A percentile compares a stretch with the other conserved stretches of the same genome.
phyloP scores from a whole-genome alignment of 1,140 invertebrate species.

The Doryteuthis pealeii region DNA sequence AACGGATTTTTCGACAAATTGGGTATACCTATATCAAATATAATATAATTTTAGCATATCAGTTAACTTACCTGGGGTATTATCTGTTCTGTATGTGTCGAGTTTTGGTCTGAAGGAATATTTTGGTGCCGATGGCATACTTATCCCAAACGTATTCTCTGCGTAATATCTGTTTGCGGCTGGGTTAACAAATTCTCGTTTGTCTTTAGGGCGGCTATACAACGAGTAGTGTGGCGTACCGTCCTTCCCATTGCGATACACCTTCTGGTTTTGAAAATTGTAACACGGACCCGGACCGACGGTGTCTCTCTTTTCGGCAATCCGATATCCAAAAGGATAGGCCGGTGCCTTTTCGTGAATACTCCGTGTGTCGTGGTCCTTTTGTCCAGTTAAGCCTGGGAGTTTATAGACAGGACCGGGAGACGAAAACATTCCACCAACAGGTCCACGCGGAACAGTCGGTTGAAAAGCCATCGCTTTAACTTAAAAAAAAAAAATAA shows the following conservation, averaged over 20 bases:
- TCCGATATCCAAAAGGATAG: slow-evolving; percentile 52
- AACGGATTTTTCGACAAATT: no score
- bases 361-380: slow-evolving; percentile 55
- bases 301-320: slow-evolving; percentile 51
- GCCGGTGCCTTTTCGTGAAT: slow-evolving; percentile 51
- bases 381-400: slow-evolving; percentile 52
- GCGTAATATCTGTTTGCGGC: slow-evolving; percentile 80
- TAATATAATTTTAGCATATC: no score
- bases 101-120: slow-evolving; percentile 73
- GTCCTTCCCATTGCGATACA: slow-evolving; percentile 49
- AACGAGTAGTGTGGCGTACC: slow-evolving; percentile 58
- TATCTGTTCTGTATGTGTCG: slow-evolving; percentile 57
- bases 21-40: no score
- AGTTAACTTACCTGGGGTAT: slow-evolving; percentile 66
- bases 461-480: background rate
- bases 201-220: slow-evolving; percentile 43
- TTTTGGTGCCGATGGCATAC: slow-evolving; percentile 65
- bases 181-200: slow-evolving; percentile 70
- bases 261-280: slow-evolving; percentile 27
- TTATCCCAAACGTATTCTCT: slow-evolving; percentile 70
- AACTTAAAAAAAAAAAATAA: no score
- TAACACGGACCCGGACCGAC: slow-evolving; percentile 30
- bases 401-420: slow-evolving; percentile 73
- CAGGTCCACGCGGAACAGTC: slow-evolving; percentile 74
- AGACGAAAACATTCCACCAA: slow-evolving; percentile 85